phyloP scores from a whole-genome alignment of 2,797 vertebrate genomes.

The Enteromius argenteus region DNA sequence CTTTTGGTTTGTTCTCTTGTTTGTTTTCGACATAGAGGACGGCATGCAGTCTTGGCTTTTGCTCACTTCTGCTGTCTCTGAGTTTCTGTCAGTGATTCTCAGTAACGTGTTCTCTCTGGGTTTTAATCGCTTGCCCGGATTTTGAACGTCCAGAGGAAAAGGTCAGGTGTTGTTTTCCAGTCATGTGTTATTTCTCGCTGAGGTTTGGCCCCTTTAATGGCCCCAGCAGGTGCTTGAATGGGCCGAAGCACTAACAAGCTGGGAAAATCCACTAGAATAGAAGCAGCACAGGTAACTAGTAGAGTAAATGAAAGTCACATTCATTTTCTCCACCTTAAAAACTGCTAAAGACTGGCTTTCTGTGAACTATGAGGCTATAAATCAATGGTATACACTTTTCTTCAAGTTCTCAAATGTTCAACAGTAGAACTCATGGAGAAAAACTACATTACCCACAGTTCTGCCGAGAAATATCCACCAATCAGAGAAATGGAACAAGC shows the following conservation, averaged over 20 bases:
- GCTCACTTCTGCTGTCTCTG: not conserved
- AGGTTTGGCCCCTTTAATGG: conserved; percentile 11
- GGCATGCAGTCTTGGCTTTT: not conserved
- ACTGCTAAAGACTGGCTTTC: not conserved
- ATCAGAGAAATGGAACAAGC: not conserved
- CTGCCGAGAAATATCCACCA: not conserved
- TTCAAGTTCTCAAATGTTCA: not conserved
- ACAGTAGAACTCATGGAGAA: not conserved
- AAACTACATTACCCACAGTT: not conserved
- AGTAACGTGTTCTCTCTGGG: not conserved
- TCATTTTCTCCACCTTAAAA: not conserved
- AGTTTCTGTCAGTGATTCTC: not conserved
- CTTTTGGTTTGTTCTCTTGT: not conserved
- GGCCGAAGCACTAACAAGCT: not conserved
- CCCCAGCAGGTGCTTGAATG: conserved; percentile 17
- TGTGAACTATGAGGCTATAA: not conserved
- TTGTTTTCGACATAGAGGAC: not conserved
- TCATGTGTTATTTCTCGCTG: conserved; percentile 17
- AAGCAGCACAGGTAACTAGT: not conserved
- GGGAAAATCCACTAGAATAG: not conserved
- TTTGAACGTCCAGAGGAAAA: not conserved
- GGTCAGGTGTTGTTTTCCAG: conserved; percentile 14
- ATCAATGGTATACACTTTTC: not conserved
- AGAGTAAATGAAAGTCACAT: not conserved
- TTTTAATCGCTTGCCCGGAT: not conserved